Evolutionary conservation across 53 echinoderm and acorn worm species (phyloP).

Genomic region (Echinometra lucunter): DNA sequence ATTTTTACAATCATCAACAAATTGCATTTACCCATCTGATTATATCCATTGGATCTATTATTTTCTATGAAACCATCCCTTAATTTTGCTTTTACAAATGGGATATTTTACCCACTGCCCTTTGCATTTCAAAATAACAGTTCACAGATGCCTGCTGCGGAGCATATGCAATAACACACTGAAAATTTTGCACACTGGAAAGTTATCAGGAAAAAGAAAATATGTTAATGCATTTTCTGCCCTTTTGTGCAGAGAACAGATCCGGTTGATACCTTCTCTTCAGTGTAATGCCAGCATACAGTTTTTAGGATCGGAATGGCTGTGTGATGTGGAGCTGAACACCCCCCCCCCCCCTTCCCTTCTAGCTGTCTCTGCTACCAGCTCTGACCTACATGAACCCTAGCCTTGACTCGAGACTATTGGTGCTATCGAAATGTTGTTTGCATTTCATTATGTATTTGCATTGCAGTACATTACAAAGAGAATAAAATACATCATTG

Average conservation of each 20-base stretch:
- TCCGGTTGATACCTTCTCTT: neutral
- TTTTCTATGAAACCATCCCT: no score
- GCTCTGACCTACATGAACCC: conserved; percentile 17
- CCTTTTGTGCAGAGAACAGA: neutral
- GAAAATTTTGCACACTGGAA: neutral
- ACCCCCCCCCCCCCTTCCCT: neutral
- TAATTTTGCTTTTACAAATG: no score
- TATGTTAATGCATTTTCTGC: conserved; percentile 24
- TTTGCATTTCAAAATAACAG: neutral
- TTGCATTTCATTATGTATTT: neutral
- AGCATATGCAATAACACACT: neutral
- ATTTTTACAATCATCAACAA: no score
- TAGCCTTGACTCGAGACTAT: conserved; percentile 40
- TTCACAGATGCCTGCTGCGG: neutral
- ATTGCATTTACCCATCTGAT: no score
- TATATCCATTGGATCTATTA: no score
- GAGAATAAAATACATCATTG: neutral
- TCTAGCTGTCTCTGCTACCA: neutral
- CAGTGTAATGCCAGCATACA: neutral
- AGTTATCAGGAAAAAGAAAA: neutral
- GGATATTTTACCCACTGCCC: no score
- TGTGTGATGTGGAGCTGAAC: neutral
- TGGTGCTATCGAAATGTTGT: neutral
- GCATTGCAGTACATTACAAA: neutral
- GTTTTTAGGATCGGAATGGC: neutral